Evolutionary conservation across 1,140 invertebrate species (phyloP), one percentile per base, ranked within the genome.

Genomic region (Zaprionus vittiger): DNA sequence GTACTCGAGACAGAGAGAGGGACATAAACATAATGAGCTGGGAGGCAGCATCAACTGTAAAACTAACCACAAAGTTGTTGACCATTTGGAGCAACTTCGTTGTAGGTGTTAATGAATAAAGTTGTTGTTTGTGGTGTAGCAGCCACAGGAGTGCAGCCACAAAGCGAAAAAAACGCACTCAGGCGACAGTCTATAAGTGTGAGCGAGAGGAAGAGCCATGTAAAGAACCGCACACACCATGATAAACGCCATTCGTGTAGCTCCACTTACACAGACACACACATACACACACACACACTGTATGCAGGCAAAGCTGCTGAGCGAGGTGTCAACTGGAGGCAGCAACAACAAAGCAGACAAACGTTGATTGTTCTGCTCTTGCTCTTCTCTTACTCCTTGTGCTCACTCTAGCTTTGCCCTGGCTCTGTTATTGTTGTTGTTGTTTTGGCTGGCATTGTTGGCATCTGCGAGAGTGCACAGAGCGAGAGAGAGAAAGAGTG

Each of bases 21-120:
- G 67, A 73, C 81, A 80, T 82, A 80, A 83, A 77, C 83, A 81
- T 89, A 87, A 87, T 87, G 81, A 87, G 83, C 81, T 76, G 77
- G 69, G 70, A 24, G 62, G 56, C 56, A 81, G 72, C 73, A 67
- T 57, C 69, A 68, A 73, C 68, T 41, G 78, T 68, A 87, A 47
- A 87, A 85, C 85, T 84, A 89, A 89, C 84, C 84, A 85, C 84
- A 89, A 89, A 90, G 84, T 89, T 90, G 84, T 89, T 87, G 73
- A 69, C 86, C 80, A 81, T 71, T 87, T 72, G 67, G 70, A 57
- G 55, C 73, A 72, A 73, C 71, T 77, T 70, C 73, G 78, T 91
- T 89, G 89, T 89, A 91, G 90, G 89, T 91, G 89, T 91, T 91
- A 91, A 91, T 91, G 89, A 91, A 91, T 84, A 91, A 90, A 85